Evolutionary conservation across 2,797 vertebrate genomes (phyloP).

Genomic region (Uromys caudimaculatus): DNA sequence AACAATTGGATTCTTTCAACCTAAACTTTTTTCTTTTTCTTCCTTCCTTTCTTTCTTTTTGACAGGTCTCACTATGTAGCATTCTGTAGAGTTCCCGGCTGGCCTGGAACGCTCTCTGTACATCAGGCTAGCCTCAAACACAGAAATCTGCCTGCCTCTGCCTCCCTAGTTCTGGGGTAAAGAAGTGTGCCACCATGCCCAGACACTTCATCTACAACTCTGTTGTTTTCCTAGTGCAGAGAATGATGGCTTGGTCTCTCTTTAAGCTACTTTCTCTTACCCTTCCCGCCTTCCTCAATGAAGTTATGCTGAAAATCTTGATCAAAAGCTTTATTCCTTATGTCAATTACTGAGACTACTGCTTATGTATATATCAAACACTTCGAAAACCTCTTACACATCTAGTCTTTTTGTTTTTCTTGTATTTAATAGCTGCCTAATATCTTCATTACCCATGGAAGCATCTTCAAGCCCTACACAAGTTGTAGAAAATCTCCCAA

Average conservation of each 20-base stretch:
- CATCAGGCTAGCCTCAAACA: background rate
- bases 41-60: background rate
- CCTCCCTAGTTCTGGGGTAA: background rate
- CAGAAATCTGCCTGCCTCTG: background rate
- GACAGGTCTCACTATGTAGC: background rate
- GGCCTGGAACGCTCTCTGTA: background rate
- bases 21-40: background rate
- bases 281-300: background rate
- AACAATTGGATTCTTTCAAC: background rate
- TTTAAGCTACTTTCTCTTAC: background rate
- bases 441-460: background rate
- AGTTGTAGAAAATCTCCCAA: background rate
- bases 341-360: slow-evolving; percentile 25
- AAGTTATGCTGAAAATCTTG: background rate
- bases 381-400: background rate
- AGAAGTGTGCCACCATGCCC: too few relatives aligned
- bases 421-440: slow-evolving; percentile 38
- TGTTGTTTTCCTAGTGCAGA: background rate
- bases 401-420: background rate
- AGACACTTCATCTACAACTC: slow-evolving; percentile 11
- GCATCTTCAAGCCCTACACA: background rate
- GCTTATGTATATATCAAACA: background rate
- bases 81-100: background rate
- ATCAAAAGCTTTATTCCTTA: background rate
- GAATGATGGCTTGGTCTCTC: slow-evolving; percentile 7